A percentile compares a stretch with the other conserved stretches of the same genome.
Evolutionary conservation across 2,888 invertebrate genomes (phyloP).

Genomic region (Lasioglossum villosulum): DNA sequence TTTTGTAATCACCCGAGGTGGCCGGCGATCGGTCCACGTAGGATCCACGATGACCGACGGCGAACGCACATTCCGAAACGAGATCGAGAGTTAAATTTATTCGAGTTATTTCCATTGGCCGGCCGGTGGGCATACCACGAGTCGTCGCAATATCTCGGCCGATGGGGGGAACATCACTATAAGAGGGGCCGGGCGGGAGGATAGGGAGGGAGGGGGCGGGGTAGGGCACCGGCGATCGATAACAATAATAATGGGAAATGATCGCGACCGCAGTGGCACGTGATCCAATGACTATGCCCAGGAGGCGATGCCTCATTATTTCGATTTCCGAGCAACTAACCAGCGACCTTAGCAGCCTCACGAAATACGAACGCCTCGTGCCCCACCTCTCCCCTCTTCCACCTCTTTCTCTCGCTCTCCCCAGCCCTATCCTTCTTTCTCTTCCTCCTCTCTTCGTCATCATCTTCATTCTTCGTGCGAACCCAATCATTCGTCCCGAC

Average conservation of each 20-base stretch:
- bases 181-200: constrained; percentile 3
- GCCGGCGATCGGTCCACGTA: constrained; percentile 36
- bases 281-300: constrained; percentile 83
- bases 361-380: constrained; percentile 74
- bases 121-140: constrained; percentile 61
- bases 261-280: constrained; percentile 83
- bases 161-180: constrained; percentile 26
- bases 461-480: constrained; percentile 74
- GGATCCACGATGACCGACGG: constrained; percentile 47
- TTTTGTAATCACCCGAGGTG: constrained; percentile 59
- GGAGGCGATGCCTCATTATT: constrained; percentile 81
- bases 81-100: constrained; percentile 73
- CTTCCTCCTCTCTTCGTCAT: constrained; percentile 61
- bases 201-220: constrained; percentile 40
- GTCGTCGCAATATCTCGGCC: constrained; percentile 73
- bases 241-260: constrained; percentile 82
- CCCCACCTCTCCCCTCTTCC: constrained; percentile 27
- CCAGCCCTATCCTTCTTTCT: constrained; percentile 17
- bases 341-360: constrained; percentile 78
- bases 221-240: constrained; percentile 77
- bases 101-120: constrained; percentile 69
- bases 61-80: constrained; percentile 65
- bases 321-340: constrained; percentile 81
- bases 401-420: neutral
- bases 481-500: constrained; percentile 74